Conservation (phyloP, 2,888 invertebrate species). For the Tigriopus californicus region DNA sequence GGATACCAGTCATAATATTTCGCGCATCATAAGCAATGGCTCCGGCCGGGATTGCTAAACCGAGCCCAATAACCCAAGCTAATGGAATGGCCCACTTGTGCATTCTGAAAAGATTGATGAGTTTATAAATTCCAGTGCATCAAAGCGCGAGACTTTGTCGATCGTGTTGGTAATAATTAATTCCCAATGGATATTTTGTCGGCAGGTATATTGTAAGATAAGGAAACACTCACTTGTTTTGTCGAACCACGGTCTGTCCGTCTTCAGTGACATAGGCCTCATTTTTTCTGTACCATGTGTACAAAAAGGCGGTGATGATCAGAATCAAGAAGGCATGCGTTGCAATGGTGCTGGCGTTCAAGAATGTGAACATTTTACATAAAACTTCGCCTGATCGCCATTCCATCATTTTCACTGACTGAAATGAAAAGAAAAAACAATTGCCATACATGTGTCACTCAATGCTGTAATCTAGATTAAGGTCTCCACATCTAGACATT, state of each 20-base stretch:
- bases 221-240: background rate
- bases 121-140: background rate
- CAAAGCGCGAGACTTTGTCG: background rate
- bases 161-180: background rate
- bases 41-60: slow-evolving; percentile 11
- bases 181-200: too few species aligned
- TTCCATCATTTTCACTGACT: slow-evolving; percentile 9
- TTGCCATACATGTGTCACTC: background rate
- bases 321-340: slow-evolving; percentile 2
- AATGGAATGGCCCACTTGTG: slow-evolving; percentile 16
- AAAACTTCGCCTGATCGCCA: slow-evolving; percentile 6
- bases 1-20: background rate
- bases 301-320: slow-evolving; percentile 1
- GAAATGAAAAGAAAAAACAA: too few species aligned
- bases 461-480: background rate
- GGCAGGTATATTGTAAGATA: too few species aligned
- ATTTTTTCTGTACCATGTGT: slow-evolving; percentile 13
- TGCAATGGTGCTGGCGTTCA: slow-evolving; percentile 3
- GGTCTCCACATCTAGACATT: too few species aligned
- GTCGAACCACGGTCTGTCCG: slow-evolving; percentile 1
- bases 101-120: slow-evolving; percentile 4
- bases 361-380: slow-evolving; percentile 5
- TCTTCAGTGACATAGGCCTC: slow-evolving; percentile 5
- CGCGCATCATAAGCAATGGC: background rate
- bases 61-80: slow-evolving; percentile 8